These are phyloP conservation scores for Monochamus alternatus DNA, from an alignment of 2,888 invertebrate species.

Conservation along the genomic window DNA sequence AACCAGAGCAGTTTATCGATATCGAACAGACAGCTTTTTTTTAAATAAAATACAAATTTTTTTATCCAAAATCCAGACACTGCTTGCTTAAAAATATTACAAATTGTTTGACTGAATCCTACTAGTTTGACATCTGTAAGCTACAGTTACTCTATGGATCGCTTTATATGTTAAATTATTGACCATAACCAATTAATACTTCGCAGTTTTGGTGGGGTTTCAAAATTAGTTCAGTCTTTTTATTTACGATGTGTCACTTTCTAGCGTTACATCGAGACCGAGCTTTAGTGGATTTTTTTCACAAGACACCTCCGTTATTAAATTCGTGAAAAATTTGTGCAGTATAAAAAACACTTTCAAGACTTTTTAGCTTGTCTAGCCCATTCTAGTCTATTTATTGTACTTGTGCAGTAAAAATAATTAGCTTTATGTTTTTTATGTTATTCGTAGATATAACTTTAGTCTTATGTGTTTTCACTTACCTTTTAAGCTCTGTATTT, in stretches of 20 bases:
- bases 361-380: constrained; percentile 12
- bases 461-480: neutral
- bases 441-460: constrained; percentile 20
- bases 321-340: constrained; percentile 3
- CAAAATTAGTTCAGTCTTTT: neutral
- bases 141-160: no score
- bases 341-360: constrained; percentile 13
- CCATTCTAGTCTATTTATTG: constrained; percentile 35
- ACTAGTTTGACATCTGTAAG: no score
- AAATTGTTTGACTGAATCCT: no score
- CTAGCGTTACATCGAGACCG: neutral
- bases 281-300: neutral
- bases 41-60: no score
- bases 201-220: neutral
- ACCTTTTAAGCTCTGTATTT: constrained; percentile 6
- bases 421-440: constrained; percentile 15
- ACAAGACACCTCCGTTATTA: neutral
- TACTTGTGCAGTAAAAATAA: constrained; percentile 33
- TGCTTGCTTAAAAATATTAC: no score
- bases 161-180: no score
- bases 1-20: no score
- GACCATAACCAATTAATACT: no score
- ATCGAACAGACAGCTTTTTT: no score
- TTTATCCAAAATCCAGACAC: no score
- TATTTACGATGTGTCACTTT: neutral